Evolutionary conservation across 2,797 vertebrate species (phyloP).

Genomic region (Fundulus diaphanus): DNA sequence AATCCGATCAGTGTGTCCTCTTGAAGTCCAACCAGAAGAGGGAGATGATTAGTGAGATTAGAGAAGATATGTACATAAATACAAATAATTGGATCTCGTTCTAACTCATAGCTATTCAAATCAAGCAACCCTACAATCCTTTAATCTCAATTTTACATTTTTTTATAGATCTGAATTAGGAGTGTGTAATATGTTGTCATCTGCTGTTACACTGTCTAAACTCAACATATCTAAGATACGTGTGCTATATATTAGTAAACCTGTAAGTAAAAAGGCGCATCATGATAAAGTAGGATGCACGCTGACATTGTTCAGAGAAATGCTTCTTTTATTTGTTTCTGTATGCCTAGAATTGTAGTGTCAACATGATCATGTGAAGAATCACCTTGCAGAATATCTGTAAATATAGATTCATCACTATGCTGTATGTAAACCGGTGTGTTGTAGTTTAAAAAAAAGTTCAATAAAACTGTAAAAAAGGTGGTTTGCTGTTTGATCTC

Average conservation of each 20-base stretch:
- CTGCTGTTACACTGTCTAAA: conserved; percentile 66
- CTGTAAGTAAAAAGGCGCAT: conserved; percentile 73
- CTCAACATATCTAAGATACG: conserved; percentile 70
- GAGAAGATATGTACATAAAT: conserved; percentile 23
- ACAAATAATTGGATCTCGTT: conserved; percentile 22
- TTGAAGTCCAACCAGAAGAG: conserved; percentile 32
- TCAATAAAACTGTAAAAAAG: conserved; percentile 78
- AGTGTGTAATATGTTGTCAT: conserved; percentile 61
- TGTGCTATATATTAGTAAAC: conserved; percentile 78
- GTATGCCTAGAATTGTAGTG: conserved; percentile 67
- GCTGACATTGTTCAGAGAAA: conserved; percentile 64
- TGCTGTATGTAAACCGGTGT: conserved; percentile 76
- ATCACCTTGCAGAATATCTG: conserved; percentile 67
- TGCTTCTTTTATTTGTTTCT: conserved; percentile 73
- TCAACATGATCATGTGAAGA: conserved; percentile 68
- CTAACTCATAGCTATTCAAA: conserved; percentile 19
- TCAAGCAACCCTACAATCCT: conserved; percentile 29
- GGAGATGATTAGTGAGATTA: not conserved
- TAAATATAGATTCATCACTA: conserved; percentile 73
- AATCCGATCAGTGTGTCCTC: conserved; percentile 29
- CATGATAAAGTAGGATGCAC: conserved; percentile 56
- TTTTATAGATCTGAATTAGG: conserved; percentile 29
- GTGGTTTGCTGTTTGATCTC: conserved; percentile 21
- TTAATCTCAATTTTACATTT: conserved; percentile 47
- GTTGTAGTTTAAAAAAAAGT: conserved; percentile 75